A percentile compares a stretch with the other conserved stretches of the same genome.
Conservation (phyloP, 2,797 vertebrate genomes). For the Alfaro cultratus region DNA sequence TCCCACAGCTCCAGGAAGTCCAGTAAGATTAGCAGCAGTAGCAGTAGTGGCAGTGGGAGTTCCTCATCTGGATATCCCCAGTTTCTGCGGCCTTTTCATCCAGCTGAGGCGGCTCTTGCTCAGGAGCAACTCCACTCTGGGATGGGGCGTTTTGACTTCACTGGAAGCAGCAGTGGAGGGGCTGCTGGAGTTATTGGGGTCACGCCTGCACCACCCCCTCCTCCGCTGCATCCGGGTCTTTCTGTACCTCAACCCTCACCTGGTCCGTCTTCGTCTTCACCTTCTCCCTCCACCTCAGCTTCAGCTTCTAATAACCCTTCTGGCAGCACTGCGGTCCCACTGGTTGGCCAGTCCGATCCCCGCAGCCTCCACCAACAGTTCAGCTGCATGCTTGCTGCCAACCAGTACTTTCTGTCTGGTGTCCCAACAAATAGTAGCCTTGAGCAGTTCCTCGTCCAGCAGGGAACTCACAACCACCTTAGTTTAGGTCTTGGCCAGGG, state of each 20-base stretch:
- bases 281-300: slow-evolving; percentile 78
- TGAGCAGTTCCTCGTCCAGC: slow-evolving; percentile 86
- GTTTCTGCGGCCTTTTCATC: slow-evolving; percentile 84
- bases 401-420: slow-evolving; percentile 86
- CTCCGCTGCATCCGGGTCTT: slow-evolving; percentile 82
- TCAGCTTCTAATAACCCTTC: slow-evolving; percentile 79
- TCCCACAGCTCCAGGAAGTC: slow-evolving; percentile 84
- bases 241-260: slow-evolving; percentile 82
- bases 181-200: slow-evolving; percentile 79
- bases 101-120: slow-evolving; percentile 82
- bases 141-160: slow-evolving; percentile 85
- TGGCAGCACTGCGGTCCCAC: slow-evolving; percentile 78
- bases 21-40: slow-evolving; percentile 79
- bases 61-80: slow-evolving; percentile 82
- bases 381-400: slow-evolving; percentile 87
- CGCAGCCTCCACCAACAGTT: slow-evolving; percentile 88
- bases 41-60: slow-evolving; percentile 65
- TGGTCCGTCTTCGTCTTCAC: slow-evolving; percentile 78
- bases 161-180: slow-evolving; percentile 70
- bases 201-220: slow-evolving; percentile 80
- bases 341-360: slow-evolving; percentile 83
- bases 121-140: slow-evolving; percentile 86
- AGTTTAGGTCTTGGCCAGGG: slow-evolving; percentile 80
- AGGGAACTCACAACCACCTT: slow-evolving; percentile 84
- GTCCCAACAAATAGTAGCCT: slow-evolving; percentile 85